Conservation (phyloP, 1,140 invertebrate species). For the Drosophila lini region DNA sequence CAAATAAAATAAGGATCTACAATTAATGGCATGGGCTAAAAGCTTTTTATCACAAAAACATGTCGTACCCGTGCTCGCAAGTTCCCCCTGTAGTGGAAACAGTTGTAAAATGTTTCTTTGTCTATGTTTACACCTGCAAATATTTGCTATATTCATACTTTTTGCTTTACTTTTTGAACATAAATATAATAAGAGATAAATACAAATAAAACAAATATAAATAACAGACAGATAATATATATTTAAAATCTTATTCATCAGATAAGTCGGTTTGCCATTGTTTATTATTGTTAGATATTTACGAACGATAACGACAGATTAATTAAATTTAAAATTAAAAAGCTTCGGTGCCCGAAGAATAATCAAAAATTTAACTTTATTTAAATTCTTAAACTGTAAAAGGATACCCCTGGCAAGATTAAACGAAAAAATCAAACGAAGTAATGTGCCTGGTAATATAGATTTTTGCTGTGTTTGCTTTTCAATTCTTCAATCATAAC, state of each 20-base stretch:
- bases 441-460: background rate
- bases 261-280: background rate
- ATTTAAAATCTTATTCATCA: background rate
- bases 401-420: background rate
- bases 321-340: background rate
- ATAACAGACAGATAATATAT: background rate
- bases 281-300: background rate
- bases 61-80: background rate
- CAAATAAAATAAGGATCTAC: background rate
- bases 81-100: background rate
- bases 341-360: background rate
- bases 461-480: background rate
- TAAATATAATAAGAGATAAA: background rate
- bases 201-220: too few species aligned
- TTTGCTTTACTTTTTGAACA: background rate
- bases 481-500: background rate
- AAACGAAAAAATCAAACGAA: background rate
- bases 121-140: background rate
- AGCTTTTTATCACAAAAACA: too few species aligned
- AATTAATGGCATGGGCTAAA: too few species aligned
- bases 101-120: background rate
- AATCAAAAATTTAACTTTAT: background rate
- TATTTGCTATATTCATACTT: too few species aligned
- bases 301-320: background rate
- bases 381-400: background rate